Percentiles rank a stretch among this genome's conserved stretches.
Conservation (phyloP, 1,140 invertebrate species). For the Asobara japonica region DNA sequence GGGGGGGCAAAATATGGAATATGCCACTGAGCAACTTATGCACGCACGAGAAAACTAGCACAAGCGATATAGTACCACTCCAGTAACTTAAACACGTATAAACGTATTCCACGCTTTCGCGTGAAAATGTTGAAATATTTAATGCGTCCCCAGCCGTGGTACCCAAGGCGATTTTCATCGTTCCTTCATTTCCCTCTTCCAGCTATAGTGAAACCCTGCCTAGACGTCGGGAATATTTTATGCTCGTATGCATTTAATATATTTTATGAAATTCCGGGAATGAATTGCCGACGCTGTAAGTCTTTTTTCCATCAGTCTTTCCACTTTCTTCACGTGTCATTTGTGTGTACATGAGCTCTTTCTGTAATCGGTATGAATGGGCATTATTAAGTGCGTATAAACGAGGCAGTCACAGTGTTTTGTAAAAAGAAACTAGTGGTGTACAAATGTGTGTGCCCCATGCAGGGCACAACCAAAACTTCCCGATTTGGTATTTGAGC, state of each 20-base stretch:
- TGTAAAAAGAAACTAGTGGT: too few species aligned
- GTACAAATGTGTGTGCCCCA: too few species aligned
- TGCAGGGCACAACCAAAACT: too few species aligned
- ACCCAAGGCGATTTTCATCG: conserved; percentile 24
- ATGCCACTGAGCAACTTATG: conserved; percentile 23
- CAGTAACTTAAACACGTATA: conserved; percentile 12
- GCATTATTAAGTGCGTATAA: too few species aligned
- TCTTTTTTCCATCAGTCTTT: not conserved
- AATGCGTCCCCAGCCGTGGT: conserved; percentile 21
- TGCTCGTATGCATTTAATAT: conserved; percentile 34
- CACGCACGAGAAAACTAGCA: not conserved
- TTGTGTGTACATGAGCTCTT: not conserved
- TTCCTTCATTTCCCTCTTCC: not conserved
- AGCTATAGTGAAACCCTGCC: not conserved
- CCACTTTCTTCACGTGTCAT: not conserved
- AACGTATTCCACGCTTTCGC: conserved; percentile 15
- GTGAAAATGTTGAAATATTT: conserved; percentile 33
- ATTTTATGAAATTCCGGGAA: conserved; percentile 40
- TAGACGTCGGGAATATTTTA: conserved; percentile 27
- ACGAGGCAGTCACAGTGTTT: too few species aligned
- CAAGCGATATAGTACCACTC: conserved; percentile 13
- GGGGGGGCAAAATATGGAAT: not conserved
- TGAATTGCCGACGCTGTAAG: conserved; percentile 29
- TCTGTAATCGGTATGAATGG: too few species aligned
- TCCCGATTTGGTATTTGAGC: too few species aligned